Evolutionary conservation across 2,113 vertebrate genomes (phyloP).

Genomic region (Synodontis membranacea): DNA sequence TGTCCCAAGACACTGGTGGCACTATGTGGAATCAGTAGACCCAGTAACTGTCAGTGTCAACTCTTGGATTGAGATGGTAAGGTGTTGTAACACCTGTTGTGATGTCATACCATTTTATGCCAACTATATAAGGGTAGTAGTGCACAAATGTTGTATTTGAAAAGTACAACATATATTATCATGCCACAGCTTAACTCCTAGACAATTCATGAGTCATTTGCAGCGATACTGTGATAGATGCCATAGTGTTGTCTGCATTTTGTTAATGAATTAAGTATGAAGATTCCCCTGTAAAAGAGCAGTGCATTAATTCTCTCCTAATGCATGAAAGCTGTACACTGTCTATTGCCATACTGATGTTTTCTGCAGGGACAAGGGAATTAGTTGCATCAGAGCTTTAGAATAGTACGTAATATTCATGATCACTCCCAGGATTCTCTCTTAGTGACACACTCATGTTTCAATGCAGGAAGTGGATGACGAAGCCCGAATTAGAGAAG

Average conservation of each 20-base stretch:
- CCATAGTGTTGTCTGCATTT: background rate
- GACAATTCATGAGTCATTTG: background rate
- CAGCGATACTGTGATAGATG: background rate
- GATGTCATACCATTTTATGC: background rate
- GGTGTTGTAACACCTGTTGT: background rate
- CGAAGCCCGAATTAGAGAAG: conserved; percentile 84
- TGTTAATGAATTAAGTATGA: conserved; percentile 1
- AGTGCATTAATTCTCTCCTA: conserved; percentile 11
- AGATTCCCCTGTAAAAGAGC: conserved; percentile 44
- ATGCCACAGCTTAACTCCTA: background rate
- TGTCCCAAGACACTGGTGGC: conserved; percentile 96
- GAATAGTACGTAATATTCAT: background rate
- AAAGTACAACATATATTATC: background rate
- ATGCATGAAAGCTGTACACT: conserved; percentile 39
- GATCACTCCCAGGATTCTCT: background rate
- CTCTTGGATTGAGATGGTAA: conserved; percentile 95
- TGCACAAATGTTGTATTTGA: background rate
- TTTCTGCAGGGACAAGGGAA: conserved; percentile 45
- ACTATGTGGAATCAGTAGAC: conserved; percentile 93
- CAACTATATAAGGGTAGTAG: background rate
- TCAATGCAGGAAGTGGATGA: conserved; percentile 83
- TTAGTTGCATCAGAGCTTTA: background rate
- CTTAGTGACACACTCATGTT: conserved; percentile 7
- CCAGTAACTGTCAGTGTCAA: conserved; percentile 91
- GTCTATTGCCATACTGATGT: conserved; percentile 2